Evolutionary conservation across 2,113 vertebrate genomes (phyloP).

Genomic region (Hydropotes inermis): DNA sequence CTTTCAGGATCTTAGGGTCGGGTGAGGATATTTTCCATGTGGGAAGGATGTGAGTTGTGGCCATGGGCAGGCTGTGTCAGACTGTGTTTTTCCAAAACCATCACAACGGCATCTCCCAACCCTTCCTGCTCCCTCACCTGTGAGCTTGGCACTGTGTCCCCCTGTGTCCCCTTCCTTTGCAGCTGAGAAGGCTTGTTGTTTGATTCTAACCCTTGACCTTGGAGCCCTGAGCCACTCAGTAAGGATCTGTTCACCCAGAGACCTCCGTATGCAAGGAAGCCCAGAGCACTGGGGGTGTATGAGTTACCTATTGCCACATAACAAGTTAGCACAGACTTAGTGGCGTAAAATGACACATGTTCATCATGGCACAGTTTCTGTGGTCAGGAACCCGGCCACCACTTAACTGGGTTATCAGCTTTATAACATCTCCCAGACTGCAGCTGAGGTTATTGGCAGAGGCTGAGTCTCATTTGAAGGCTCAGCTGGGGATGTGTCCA

Average conservation of each 20-base stretch:
- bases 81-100: neutral
- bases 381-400: neutral
- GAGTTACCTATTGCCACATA: rapidly evolving
- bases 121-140: rapidly evolving
- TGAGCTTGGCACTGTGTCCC: neutral
- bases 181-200: no score
- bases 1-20: neutral
- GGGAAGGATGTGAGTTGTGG: neutral
- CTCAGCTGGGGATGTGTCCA: neutral
- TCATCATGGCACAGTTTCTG: neutral
- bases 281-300: neutral
- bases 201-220: neutral
- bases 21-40: rapidly evolving
- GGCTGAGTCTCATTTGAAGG: neutral
- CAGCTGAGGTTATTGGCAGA: rapidly evolving
- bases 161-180: neutral
- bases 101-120: rapidly evolving
- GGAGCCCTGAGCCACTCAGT: neutral
- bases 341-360: rapidly evolving
- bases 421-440: neutral
- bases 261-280: neutral
- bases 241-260: neutral
- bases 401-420: neutral
- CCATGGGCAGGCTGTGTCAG: neutral
- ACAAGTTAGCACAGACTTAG: rapidly evolving